Evolutionary conservation across 2,888 invertebrate species (phyloP), one percentile per base, ranked within the genome.

Genomic region (Xanthorhoe designata): DNA sequence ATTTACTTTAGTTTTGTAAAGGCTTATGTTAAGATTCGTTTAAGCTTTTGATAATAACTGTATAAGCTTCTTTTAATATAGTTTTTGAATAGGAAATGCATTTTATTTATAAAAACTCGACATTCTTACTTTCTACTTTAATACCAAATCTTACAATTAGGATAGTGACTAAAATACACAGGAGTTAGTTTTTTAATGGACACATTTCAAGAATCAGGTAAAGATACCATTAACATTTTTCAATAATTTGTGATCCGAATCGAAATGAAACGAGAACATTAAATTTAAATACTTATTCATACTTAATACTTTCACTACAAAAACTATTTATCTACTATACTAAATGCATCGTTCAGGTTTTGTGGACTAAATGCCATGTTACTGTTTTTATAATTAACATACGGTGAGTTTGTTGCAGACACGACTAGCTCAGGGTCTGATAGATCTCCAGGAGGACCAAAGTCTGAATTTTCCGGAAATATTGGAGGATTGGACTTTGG

Each of bases 291-390:
- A 61, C 9, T 19, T 59, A 35, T 24, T 24, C 2, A 51, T 10
- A n/a, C n/a, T n/a, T n/a, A 51, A 54, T 54, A 52, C 35, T 49
- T 45, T 45, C 13, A 61, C 15, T 42, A 49, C 45, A 15, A 19
- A 53, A 55, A 47, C 61, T 80, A 82, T 70, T 86, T 84, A 69
- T 88, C 84, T 13, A 88, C 79, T 86, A 90, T 87, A 82, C 92
- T 90, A 81, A 93, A 94, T 57, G 86, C 92, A 72, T 92, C 92
- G 61, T 93, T 92, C n/a, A 92, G 73, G 66, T 93, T 93, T 76
- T 94, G 93, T 10, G 92, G 92, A 72, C 90, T 92, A 55, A 92
- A 93, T 1, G 92, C 92, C 82, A 92, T 80, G 65, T 94, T 93
- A 62, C 92, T 88, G 69, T 92, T 81, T 74, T 90, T 92, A 73